Percentiles rank a stretch among this genome's conserved stretches.
Evolutionary conservation across 92 coral and sea anemone species (phyloP).

Genomic region (Hydrozoanthus gracilis): DNA sequence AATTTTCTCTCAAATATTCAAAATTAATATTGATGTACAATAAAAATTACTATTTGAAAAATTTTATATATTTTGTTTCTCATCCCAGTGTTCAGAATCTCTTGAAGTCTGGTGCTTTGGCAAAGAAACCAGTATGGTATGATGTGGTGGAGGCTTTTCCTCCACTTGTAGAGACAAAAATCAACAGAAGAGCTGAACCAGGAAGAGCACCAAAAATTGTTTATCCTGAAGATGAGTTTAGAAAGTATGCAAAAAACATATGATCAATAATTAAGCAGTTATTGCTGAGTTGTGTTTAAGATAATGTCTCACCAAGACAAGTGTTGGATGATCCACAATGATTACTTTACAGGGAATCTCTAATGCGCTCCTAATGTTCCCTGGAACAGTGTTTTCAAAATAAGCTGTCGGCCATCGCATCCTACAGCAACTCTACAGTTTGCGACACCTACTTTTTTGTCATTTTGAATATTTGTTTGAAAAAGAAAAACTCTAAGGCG

Average conservation of each 20-base stretch:
- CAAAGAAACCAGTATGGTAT: conserved; percentile 77
- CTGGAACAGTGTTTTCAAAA: no score
- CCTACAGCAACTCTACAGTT: no score
- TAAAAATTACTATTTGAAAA: background rate
- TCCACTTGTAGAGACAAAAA: conserved; percentile 72
- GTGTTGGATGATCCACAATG: background rate
- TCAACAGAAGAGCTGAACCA: conserved; percentile 81
- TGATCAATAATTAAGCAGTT: background rate
- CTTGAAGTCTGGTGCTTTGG: conserved; percentile 80
- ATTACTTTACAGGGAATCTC: no score
- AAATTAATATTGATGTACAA: no score
- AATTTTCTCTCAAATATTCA: no score
- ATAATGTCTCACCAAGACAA: background rate
- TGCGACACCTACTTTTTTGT: no score
- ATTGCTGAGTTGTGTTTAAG: no score
- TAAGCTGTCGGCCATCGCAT: no score
- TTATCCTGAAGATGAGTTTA: conserved; percentile 80
- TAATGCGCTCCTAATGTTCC: no score
- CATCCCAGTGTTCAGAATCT: conserved; percentile 69
- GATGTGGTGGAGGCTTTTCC: conserved; percentile 89
- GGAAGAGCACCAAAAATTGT: conserved; percentile 73
- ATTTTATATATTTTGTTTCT: background rate
- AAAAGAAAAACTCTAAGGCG: no score
- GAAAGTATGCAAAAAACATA: conserved; percentile 60
- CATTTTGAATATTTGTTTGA: no score